Base-by-base conservation (phyloP, 1,140 invertebrate species). In the Drosophila tani region DNA sequence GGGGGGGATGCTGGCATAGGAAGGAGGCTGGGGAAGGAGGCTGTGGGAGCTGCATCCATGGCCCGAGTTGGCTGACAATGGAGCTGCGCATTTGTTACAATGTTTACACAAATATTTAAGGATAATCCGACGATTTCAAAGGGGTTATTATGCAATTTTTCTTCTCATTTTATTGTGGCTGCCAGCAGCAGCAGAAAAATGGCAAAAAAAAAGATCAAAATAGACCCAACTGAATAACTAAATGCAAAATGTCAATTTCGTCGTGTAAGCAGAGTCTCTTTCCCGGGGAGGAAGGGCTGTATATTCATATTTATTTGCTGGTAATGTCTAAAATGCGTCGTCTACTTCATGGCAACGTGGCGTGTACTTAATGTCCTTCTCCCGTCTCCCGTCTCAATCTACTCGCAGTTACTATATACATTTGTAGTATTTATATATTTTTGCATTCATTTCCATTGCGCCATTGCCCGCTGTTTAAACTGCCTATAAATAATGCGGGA, bases 21-120 rank as follows among this genome's bases (percentile, higher is more conserved):
- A 45, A n/a, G n/a, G n/a, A n/a, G n/a, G 65, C 14, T 11, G 21
- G 11, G 43, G 62, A 14, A 19, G 29, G 47, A 27, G 62, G 19
- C 17, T 7, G 47, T 12, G 67, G 49, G 27, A 53, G 35, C 59
- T 56, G 60, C 64, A 69, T 74, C 57, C 69, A 75, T 74, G 53
- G 67, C 63, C 67, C 47, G 63, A 68, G 67, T 70, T 55, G 67
- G 67, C 63, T 82, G 71, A 87, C 84, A 87, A 90, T 88, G 85
- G 85, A 73, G 66, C 79, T 88, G 78, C 82, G 87, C 87, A 91
- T 91, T 91, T 91, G 88, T 91, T 91, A 91, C 83, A 87, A 91
- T 91, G 88, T 91, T 91, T 91, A 91, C 88, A 91, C 81, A 91
- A 91, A 91, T 91, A 91, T 91, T 91, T 91, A 91, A 91, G 83